Evolutionary conservation across 2,888 invertebrate species (phyloP), one percentile per base, ranked within the genome.

Genomic region (Slavum lentiscoides): DNA sequence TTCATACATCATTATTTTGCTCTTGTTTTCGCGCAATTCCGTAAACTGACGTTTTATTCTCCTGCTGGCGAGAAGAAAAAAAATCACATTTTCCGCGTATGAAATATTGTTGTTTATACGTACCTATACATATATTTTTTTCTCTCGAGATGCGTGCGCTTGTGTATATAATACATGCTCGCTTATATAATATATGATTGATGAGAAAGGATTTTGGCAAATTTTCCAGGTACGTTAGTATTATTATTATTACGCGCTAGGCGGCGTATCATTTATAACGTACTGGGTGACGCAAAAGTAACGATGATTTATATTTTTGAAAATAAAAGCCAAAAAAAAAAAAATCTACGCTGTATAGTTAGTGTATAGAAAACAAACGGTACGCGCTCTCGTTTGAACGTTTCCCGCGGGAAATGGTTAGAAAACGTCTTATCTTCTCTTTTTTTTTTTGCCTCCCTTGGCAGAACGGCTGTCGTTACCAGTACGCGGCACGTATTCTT

Each of bases 241-340:
- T 30, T 30, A 30, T 30, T 30, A 30, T 68, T 43, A 9, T 9
- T 43, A 77, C 77, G 61, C 53, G 9, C 55, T 11, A 61, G 59
- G 69, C 59, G 37, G 69, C 69, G 61, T 69, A 77, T 62, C 21
- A 77, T 69, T 69, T 69, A 69, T 69, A 62, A 62, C 77, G 62
- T 61, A 77, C 69, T 37, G 53, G 61, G 77, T 77, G 77, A 62
- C 69, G 69, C 61, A 77, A 69, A 69, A 69, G 77, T 77, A 77
- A 77, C 61, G 61, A 77, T 77, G 61, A 68, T 77, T 69, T 68
- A 77, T 69, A 61, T 61, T 62, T 69, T 61, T 53, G 37, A 49
- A 53, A 77, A 69, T 53, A 53, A 53, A 61, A 61, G 30, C 69
- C 19, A 55, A 74, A 39, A 64, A 64, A 53, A 49, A 49, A 64